A percentile compares a stretch with the other conserved stretches of the same genome.
Conservation (phyloP, 53 echinoderm and acorn worm genomes). For the Henricia sp. region DNA sequence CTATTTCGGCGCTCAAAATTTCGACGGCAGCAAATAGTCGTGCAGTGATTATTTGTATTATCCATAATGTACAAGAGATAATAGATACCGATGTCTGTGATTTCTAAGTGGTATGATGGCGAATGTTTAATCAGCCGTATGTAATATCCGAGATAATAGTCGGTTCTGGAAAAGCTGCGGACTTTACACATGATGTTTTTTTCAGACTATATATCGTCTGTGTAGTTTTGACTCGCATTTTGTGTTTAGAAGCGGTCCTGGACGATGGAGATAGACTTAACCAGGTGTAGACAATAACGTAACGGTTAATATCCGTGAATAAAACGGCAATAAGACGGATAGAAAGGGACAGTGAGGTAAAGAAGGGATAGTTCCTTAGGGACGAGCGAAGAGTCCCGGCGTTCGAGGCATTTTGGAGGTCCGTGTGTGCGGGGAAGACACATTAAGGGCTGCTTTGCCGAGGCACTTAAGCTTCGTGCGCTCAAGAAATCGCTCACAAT, state of each 20-base stretch:
- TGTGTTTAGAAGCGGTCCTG: not conserved
- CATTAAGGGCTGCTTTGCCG: slow-evolving; percentile 1
- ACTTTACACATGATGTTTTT: not conserved
- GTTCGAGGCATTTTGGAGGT: not conserved
- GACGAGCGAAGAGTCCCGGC: not conserved
- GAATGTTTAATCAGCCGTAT: too few species aligned
- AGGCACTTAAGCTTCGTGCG: slow-evolving; percentile 22
- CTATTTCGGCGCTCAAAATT: too few species aligned
- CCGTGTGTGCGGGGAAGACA: not conserved
- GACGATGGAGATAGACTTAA: slow-evolving; percentile 7
- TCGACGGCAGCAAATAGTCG: too few species aligned
- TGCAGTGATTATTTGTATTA: too few species aligned
- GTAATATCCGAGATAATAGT: too few species aligned
- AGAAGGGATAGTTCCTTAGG: not conserved
- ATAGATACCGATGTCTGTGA: too few species aligned
- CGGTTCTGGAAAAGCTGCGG: not conserved
- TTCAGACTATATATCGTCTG: not conserved
- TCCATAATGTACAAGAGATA: too few species aligned
- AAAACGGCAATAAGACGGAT: not conserved
- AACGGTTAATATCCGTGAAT: slow-evolving; percentile 50
- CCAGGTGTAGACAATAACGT: slow-evolving; percentile 48
- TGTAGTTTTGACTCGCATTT: slow-evolving; percentile 1
- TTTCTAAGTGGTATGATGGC: too few species aligned
- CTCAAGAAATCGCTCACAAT: slow-evolving; percentile 19
- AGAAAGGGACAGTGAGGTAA: not conserved